Evolutionary conservation across 2,888 invertebrate species (phyloP).

Genomic region (Campoplex capitator): DNA sequence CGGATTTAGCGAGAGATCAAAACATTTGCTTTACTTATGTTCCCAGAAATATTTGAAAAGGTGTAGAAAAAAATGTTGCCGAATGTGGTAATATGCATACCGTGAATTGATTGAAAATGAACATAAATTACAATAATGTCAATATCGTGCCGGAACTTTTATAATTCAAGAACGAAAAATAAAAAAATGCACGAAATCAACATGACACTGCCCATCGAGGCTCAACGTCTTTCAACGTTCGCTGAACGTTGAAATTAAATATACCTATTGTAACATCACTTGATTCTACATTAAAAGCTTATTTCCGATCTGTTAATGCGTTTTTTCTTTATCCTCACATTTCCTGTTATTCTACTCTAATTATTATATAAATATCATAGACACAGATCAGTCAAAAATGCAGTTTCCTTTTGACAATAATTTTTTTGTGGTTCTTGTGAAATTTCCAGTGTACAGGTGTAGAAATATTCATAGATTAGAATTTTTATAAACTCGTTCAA

Average conservation of each 20-base stretch:
- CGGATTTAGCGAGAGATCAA: constrained; percentile 21
- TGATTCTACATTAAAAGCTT: constrained; percentile 75
- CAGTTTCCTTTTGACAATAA: not conserved
- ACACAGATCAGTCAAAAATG: not conserved
- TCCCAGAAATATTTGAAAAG: constrained; percentile 14
- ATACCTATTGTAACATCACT: constrained; percentile 74
- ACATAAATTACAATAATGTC: not conserved
- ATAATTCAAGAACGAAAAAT: constrained; percentile 2
- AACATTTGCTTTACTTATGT: not conserved
- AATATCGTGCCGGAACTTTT: not conserved
- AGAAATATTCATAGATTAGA: not conserved
- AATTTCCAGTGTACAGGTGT: no score
- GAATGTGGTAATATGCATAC: constrained; percentile 52
- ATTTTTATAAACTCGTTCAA: not conserved
- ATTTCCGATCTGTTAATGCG: constrained; percentile 72
- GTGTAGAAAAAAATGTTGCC: constrained; percentile 1
- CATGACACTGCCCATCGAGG: constrained; percentile 72
- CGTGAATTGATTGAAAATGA: constrained; percentile 39
- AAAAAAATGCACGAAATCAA: constrained; percentile 51
- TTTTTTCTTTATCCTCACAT: constrained; percentile 6
- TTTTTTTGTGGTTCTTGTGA: no score
- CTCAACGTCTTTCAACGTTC: constrained; percentile 66
- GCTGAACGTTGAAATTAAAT: constrained; percentile 61
- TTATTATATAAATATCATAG: not conserved
- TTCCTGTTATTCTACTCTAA: not conserved